Evolutionary conservation across 2,888 invertebrate species (phyloP).

Genomic region (Rosalia funebris): DNA sequence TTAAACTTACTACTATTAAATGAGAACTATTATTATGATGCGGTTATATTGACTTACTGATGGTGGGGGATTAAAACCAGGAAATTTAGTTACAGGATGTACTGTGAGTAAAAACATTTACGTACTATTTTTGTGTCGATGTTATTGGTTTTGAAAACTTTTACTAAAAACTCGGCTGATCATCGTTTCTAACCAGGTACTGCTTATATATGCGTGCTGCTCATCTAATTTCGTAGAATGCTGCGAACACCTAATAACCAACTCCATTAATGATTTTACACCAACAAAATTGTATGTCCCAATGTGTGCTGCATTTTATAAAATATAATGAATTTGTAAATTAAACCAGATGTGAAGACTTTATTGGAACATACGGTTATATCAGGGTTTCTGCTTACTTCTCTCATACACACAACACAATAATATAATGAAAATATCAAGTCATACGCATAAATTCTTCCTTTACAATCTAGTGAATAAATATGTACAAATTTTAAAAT

Average conservation of each 20-base stretch:
- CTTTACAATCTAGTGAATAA: conserved; percentile 16
- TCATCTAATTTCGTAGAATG: conserved; percentile 32
- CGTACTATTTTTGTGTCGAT: conserved; percentile 40
- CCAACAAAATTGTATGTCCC: conserved; percentile 7
- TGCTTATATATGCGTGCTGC: conserved; percentile 33
- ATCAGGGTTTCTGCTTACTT: conserved; percentile 29
- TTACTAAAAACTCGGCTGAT: conserved; percentile 48
- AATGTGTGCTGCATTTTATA: conserved; percentile 18
- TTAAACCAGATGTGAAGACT: background rate
- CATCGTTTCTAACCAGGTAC: conserved; percentile 48
- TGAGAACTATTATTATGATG: no score
- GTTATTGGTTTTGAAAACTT: conserved; percentile 38
- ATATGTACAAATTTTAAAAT: conserved; percentile 29
- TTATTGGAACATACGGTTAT: conserved; percentile 6
- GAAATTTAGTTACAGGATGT: conserved; percentile 15
- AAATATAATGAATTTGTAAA: conserved; percentile 8
- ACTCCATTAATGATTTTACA: conserved; percentile 10
- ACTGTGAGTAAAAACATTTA: conserved; percentile 25
- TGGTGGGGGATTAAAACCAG: background rate
- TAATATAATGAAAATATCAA: conserved; percentile 5
- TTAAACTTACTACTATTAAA: no score
- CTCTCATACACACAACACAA: conserved; percentile 10
- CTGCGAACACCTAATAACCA: conserved; percentile 36
- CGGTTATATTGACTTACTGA: background rate
- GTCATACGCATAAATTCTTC: conserved; percentile 12